Evolutionary conservation across 2,113 vertebrate species (phyloP).

Genomic region (Trichomycterus rosablanca): DNA sequence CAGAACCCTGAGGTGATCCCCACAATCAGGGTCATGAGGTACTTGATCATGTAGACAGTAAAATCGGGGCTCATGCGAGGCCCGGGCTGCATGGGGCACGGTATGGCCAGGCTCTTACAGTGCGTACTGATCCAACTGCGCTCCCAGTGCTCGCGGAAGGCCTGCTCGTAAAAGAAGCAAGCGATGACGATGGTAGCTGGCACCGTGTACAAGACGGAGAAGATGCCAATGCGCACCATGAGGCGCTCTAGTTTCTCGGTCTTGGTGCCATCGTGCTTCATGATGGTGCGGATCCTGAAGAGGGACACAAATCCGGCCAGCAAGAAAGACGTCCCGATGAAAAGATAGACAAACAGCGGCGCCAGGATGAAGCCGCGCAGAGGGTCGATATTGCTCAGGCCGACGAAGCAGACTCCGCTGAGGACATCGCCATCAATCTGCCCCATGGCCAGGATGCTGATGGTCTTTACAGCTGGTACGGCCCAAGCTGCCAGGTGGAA

Average conservation of each 20-base stretch:
- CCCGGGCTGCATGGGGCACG: slow-evolving; percentile 80
- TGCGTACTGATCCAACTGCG: slow-evolving; percentile 90
- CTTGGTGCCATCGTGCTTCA: slow-evolving; percentile 96
- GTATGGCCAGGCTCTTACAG: slow-evolving; percentile 90
- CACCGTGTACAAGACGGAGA: slow-evolving; percentile 95
- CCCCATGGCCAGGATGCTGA: slow-evolving; percentile 93
- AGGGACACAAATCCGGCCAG: slow-evolving; percentile 94
- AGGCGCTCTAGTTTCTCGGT: slow-evolving; percentile 94
- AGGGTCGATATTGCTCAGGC: slow-evolving; percentile 86
- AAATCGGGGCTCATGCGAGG: slow-evolving; percentile 92
- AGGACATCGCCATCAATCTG: slow-evolving; percentile 93
- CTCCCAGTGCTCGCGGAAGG: slow-evolving; percentile 93
- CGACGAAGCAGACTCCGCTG: slow-evolving; percentile 93
- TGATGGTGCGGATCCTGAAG: slow-evolving; percentile 95
- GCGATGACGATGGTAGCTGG: slow-evolving; percentile 95
- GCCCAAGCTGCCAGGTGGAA: slow-evolving; percentile 97
- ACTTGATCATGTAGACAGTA: slow-evolving; percentile 99
- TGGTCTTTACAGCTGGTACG: slow-evolving; percentile 91
- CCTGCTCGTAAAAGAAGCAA: slow-evolving; percentile 98
- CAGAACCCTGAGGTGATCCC: slow-evolving; percentile 98
- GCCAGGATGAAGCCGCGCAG: slow-evolving; percentile 90
- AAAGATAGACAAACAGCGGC: slow-evolving; percentile 94
- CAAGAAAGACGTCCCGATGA: slow-evolving; percentile 93
- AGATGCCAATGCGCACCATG: slow-evolving; percentile 96
- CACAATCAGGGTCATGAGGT: slow-evolving; percentile 98